Evolutionary conservation across 2,797 vertebrate genomes (phyloP).

Genomic region (Aeoliscus strigatus): DNA sequence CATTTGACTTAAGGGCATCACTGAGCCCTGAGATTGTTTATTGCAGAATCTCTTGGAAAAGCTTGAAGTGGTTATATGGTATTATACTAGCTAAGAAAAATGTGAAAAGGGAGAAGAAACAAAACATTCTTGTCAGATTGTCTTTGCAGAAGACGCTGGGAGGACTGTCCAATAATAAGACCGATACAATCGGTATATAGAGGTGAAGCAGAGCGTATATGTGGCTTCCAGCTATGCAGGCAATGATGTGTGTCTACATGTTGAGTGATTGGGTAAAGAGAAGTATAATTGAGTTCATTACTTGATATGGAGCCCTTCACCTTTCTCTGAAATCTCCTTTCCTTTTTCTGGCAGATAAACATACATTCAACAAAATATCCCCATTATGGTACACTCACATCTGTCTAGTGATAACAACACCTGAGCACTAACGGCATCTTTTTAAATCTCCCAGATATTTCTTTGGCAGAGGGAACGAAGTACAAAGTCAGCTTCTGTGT

Average conservation of each 20-base stretch:
- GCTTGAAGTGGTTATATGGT: no score
- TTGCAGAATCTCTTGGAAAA: no score
- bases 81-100: no score
- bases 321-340: constrained; percentile 15
- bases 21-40: background rate
- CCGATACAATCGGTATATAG: constrained; percentile 1
- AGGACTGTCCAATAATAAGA: constrained; percentile 10
- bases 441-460: no score
- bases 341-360: constrained; percentile 6
- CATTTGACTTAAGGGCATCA: constrained; percentile 11
- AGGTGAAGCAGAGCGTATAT: constrained; percentile 18
- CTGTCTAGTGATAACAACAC: constrained; percentile 6
- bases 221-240: constrained; percentile 15
- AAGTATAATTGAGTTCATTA: background rate
- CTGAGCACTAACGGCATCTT: background rate
- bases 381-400: no score
- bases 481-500: no score
- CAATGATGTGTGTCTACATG: constrained; percentile 16
- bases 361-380: constrained; percentile 1
- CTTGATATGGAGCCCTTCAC: constrained; percentile 5
- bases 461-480: no score
- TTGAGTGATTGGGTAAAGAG: constrained; percentile 23
- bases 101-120: background rate
- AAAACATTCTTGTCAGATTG: no score
- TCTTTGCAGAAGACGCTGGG: no score